phyloP scores from a whole-genome alignment of 1,140 invertebrate species.

The Euura saliciscinereae region DNA sequence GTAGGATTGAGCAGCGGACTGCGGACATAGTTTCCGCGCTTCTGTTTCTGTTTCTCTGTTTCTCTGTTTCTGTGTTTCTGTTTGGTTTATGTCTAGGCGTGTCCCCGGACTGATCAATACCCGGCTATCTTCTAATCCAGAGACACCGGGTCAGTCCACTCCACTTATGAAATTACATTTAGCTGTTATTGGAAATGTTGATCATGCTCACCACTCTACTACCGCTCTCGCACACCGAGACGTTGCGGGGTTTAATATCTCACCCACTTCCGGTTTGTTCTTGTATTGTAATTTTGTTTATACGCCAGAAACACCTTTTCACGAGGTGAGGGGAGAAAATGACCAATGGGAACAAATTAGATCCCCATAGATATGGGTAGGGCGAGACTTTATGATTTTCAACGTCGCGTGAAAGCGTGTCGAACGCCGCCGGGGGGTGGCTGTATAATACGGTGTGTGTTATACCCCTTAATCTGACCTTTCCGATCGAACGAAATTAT shows the following conservation, averaged over 20 bases:
- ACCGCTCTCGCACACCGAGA: neutral
- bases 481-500: too few species aligned
- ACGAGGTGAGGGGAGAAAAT: neutral
- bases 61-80: neutral
- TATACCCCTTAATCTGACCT: too few species aligned
- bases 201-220: neutral
- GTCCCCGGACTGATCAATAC: conserved; percentile 4
- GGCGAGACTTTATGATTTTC: conserved; percentile 5
- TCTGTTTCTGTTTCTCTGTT: neutral
- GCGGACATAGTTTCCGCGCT: too few species aligned
- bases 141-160: conserved; percentile 2
- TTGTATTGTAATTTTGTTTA: neutral
- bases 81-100: conserved; percentile 7
- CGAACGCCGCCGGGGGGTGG: neutral
- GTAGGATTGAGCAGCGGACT: neutral
- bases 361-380: neutral
- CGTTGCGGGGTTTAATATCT: neutral
- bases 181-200: conserved; percentile 1
- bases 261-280: neutral
- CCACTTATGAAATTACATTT: conserved; percentile 7
- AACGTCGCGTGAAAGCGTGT: neutral
- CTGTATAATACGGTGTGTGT: too few species aligned
- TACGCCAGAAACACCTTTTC: neutral
- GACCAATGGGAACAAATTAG: neutral
- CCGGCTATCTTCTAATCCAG: conserved; percentile 6